Evolutionary conservation across 1,140 invertebrate species (phyloP), one percentile per base, ranked within the genome.

Genomic region (Drosophila sp.): DNA sequence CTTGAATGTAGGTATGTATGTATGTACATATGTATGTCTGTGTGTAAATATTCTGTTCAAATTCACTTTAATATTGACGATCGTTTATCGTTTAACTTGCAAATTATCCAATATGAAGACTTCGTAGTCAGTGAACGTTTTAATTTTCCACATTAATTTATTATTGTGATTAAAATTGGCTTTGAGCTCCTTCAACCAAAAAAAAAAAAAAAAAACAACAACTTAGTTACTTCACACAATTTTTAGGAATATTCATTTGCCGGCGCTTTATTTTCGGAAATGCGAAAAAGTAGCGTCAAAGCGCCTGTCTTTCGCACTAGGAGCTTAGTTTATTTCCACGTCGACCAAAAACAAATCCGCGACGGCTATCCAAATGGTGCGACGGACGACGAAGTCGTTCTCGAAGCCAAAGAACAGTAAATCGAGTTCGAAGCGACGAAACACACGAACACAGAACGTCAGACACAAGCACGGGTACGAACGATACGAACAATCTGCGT

Each of bases 401-500:
- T 17, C 40, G 41, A 41, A 47, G 17, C 17, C 40, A 23, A 41
- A 62, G 41, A 30, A 62, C 27, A 32, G 38, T 23, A 30, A 62
- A 71, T 71, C 50, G 56, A 58, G 58, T 32, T 54, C 58, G 27
- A 29, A 62, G 27, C 66, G 41, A 60, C 35, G 55, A 58, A 66
- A 61, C 73, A 68, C 58, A 35, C 66, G 66, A 73, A 66, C 56
- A 78, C 60, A 55, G 75, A 72, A 66, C 75, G 35, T 33, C 30
- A 54, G 10, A 60, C 71, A 78, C 68, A 62, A 68, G 67, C 72
- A 56, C 79, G 55, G 66, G 60, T 70, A 75, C 80, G 76, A 79
- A 70, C 66, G 70, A 83, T 86, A 82, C 90, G 82, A 91, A 91
- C 91, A 91, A 91, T 90, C 91, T 91, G 91, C 91, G 89, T 91